phyloP scores from a whole-genome alignment of 2,113 vertebrate genomes.

The Drymodes brunneopygia region DNA sequence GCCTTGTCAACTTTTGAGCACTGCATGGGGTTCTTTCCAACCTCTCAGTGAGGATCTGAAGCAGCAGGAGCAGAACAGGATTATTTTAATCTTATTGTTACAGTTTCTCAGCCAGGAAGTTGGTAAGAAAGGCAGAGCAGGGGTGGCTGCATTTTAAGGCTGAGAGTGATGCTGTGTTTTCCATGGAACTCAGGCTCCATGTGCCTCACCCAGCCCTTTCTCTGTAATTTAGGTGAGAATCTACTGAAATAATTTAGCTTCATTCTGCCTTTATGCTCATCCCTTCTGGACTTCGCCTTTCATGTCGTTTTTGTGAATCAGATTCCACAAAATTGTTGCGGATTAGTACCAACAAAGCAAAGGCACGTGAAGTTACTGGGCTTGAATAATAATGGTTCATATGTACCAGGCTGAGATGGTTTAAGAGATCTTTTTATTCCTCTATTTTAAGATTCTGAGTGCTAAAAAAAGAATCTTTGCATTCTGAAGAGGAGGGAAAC shows the following conservation, averaged over 20 bases:
- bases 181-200: neutral
- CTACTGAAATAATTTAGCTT: neutral
- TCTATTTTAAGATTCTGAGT: neutral
- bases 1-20: neutral
- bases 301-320: neutral
- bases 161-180: neutral
- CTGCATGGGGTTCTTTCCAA: neutral
- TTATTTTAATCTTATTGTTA: slow-evolving; percentile 10
- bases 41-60: neutral
- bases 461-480: neutral
- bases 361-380: neutral
- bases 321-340: neutral
- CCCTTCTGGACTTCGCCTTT: neutral
- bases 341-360: neutral
- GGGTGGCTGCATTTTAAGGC: neutral
- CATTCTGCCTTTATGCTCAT: neutral
- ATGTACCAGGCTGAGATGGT: neutral
- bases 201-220: neutral
- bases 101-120: neutral
- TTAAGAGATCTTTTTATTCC: neutral
- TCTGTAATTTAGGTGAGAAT: neutral
- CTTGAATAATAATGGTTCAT: neutral
- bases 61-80: neutral
- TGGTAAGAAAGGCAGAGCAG: neutral
- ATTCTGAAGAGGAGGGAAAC: neutral